Evolutionary conservation across 2,797 vertebrate genomes (phyloP).

Genomic region (Rhyacichthys aspro): DNA sequence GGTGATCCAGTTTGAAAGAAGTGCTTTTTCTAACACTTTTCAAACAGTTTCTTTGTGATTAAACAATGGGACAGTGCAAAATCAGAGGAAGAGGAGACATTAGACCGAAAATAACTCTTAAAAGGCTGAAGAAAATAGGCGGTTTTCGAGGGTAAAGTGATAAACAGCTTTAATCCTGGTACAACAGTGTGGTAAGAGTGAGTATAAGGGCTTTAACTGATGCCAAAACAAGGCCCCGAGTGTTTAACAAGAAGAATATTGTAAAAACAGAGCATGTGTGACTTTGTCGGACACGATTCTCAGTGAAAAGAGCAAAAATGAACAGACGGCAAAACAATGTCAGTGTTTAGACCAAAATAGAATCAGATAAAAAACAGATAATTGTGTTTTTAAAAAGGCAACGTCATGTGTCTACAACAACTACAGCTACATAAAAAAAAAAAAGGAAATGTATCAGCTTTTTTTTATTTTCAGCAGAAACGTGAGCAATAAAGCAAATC

Average conservation of each 20-base stretch:
- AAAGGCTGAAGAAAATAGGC: conserved; percentile 18
- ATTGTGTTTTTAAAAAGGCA: too few species aligned
- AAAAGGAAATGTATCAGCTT: too few species aligned
- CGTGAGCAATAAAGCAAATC: too few species aligned
- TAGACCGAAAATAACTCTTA: conserved; percentile 70
- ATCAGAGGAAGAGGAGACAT: conserved; percentile 53
- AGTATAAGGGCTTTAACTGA: conserved; percentile 20
- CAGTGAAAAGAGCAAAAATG: too few species aligned
- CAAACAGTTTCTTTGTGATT: conserved; percentile 13
- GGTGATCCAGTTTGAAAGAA: conserved; percentile 2
- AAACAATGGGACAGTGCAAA: conserved; percentile 41
- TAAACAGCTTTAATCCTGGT: conserved; percentile 31
- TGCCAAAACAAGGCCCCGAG: conserved; percentile 23
- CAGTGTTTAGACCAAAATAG: too few species aligned
- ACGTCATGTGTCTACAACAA: too few species aligned
- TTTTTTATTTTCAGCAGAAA: too few species aligned
- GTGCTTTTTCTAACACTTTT: conserved; percentile 26
- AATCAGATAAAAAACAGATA: too few species aligned
- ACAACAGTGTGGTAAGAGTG: conserved; percentile 31
- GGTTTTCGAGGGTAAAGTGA: conserved; percentile 3
- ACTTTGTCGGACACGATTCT: too few species aligned
- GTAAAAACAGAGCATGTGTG: background rate
- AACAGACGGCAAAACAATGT: too few species aligned
- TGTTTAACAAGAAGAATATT: conserved; percentile 4
- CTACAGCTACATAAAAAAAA: too few species aligned